Base-by-base conservation (phyloP, 2,113 vertebrate species). In the Chamaetylas fuelleborni region DNA sequence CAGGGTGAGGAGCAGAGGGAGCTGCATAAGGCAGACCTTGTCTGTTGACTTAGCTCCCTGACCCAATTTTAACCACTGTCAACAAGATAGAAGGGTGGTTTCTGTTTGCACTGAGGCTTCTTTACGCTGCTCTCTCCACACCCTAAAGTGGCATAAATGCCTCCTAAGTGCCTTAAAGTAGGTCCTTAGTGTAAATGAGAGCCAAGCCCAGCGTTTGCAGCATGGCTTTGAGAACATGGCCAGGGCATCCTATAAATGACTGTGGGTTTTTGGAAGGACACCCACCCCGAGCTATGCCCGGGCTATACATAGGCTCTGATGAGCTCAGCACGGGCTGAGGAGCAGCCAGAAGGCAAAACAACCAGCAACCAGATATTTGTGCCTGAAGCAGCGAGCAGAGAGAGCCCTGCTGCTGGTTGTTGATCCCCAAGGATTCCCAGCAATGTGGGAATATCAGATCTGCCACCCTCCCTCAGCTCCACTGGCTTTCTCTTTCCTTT, bases 61-160 rank as follows among this genome's bases (percentile, higher is more conserved):
- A 84, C 81, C 91, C 81, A 85, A 87, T 95, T 96, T 96, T 94
- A 97, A 96, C 93, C 96, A 85, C 90, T 34, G 93, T 94, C 94
- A 90, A 94, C 93, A 97, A 86, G 92, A 97, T 94, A 94, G 33
- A 94, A 78, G 80, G 92, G 92, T 76, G 95, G 94, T 25, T 95
- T 93, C 94, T 96, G 1, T 81, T 96, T 83, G 7, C 94, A 65
- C 93, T 90, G 79, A 77, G 94, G 74, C 81, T 95, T 89, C 94
- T 86, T 83, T 90, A 33, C 90, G 0, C 90, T 88, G 69, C 90
- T 65, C 93, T 74, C 14, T 13, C 94, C 92, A 62, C 90, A 94
- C 95, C 95, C 92, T 57, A 8, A 97, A 97, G 93, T 92, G 90
- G 92, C 88, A 96, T 92, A 93, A 96, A 97, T 7, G 80, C 61